Evolutionary conservation across 1,140 invertebrate genomes (phyloP), one percentile per base, ranked within the genome.

Genomic region (Argopecten irradians): DNA sequence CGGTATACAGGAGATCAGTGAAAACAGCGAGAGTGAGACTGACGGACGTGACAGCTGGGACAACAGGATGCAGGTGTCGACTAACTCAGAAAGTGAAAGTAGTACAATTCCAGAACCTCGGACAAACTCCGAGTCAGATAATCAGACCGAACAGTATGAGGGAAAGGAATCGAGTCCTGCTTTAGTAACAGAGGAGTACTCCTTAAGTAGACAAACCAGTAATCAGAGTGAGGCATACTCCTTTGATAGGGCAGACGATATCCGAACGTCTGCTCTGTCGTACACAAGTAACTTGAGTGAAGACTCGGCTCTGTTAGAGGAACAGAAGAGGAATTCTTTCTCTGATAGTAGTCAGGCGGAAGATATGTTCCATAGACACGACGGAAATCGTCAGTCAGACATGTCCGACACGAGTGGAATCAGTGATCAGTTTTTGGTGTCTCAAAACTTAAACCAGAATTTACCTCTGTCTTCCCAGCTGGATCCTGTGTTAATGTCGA

Each of bases 331-430:
- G 39, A 85, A 89, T 86, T 89, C 90, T 86, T 71, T 83, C 7
- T 91, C 89, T 7, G 87, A 90, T 46, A 91, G 87, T 82, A 87
- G 87, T 43, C 87, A 88, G n/a, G 82, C 83, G 9, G 88, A 89
- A 83, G 90, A 91, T 3, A 41, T 85, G 22, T 92, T 92, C 55
- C 88, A 91, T 86, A 36, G 92, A 83, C 88, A 91, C 84, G 89
- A 89, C 82, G 85, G 87, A 13, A 90, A 89, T 90, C 86, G 91
- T 14, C 89, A 91, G 34, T 91, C 92, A 22, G 91, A 91, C 86
- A 89, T 91, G 82, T 91, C 92, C 0, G 89, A 91, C n/a, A 91
- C 90, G 13, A 92, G 92, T 89, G 90, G 91, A 83, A 90, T 90
- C 32, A 92, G 92, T 92, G 90, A 91, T 87, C 87, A 87, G 84